Base-by-base conservation (phyloP, 2,113 vertebrate species). In the Cyprinodon brontotheroides region DNA sequence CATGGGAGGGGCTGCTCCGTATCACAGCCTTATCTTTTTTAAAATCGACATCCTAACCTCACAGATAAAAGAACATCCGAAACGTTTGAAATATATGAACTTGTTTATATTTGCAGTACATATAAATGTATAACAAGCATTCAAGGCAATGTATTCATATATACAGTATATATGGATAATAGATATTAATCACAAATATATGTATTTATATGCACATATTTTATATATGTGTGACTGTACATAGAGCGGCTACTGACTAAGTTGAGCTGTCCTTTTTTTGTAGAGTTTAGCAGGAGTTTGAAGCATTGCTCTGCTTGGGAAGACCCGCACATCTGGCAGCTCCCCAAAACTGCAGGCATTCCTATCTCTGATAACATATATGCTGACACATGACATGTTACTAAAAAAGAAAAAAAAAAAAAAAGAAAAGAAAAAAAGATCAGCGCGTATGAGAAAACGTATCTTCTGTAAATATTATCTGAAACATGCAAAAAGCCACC, bases 241-340 rank as follows among this genome's bases (percentile, higher is more conserved):
- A 94, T 94, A 94, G 91, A 93, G 88, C 89, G 95, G 96, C 97
- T 97, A 96, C 97, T 95, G 95, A 95, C 95, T 95, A 93, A 87
- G 95, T 96, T 97, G 96, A 97, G 96, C 94, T 98, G 96, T 98
- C 95, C 94, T 95, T 96, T 92, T 79, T 97, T 96, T 96, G 96
- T 98, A 97, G 96, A 95, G 94, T 97, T 96, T 97, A 97, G 96
- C 95, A 90, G 95, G 95, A 97, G 95, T 96, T 96, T 96, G 94
- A 95, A 95, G 94, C 95, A 95, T 95, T 95, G 96, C 94, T 96
- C 95, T 95, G 94, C 94, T 94, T 94, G 94, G 95, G 93, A 94
- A 86, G 94, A 95, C 93, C 92, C 91, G 94, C 94, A 93, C 94
- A 89, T 92, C 93, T 92, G 96, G 95, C 95, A 96, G 94, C 95